phyloP scores from a whole-genome alignment of 2,113 vertebrate genomes.

The Mohoua ochrocephala region DNA sequence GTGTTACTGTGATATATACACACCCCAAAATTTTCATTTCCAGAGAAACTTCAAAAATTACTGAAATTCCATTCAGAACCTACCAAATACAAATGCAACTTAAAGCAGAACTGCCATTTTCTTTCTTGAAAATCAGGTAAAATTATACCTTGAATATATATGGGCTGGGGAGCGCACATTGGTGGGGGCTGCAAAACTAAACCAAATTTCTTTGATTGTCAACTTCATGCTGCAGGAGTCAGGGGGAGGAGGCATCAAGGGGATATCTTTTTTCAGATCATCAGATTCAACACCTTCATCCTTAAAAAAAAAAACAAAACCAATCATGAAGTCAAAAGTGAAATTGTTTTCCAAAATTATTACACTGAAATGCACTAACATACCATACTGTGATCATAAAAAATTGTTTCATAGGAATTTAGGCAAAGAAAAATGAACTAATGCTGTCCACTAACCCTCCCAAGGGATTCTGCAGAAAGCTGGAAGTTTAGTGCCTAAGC shows the following conservation, averaged over 20 bases:
- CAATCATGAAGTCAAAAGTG: background rate
- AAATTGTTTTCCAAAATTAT: background rate
- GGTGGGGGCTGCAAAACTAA: constrained; percentile 98
- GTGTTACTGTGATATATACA: background rate
- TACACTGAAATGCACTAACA: background rate
- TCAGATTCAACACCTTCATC: constrained; percentile 99
- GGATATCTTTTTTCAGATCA: constrained; percentile 95
- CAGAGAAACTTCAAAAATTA: background rate
- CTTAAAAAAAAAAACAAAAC: constrained; percentile 60
- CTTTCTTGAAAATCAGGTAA: background rate
- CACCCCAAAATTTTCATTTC: background rate
- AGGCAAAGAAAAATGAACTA: background rate
- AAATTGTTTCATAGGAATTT: background rate
- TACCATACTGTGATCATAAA: background rate
- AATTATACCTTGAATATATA: constrained; percentile 84
- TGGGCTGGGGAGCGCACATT: constrained; percentile 89
- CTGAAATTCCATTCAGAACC: background rate
- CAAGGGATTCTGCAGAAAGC: background rate
- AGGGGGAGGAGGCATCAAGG: constrained; percentile 92
- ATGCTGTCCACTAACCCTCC: background rate
- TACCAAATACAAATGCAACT: background rate
- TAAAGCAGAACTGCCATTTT: background rate
- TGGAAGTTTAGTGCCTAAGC: background rate
- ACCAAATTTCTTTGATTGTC: constrained; percentile 97
- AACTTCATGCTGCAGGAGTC: constrained; percentile 99